These are phyloP conservation scores for Elaeidobius kamerunicus DNA, from an alignment of 2,888 invertebrate species.

Conservation along the genomic window DNA sequence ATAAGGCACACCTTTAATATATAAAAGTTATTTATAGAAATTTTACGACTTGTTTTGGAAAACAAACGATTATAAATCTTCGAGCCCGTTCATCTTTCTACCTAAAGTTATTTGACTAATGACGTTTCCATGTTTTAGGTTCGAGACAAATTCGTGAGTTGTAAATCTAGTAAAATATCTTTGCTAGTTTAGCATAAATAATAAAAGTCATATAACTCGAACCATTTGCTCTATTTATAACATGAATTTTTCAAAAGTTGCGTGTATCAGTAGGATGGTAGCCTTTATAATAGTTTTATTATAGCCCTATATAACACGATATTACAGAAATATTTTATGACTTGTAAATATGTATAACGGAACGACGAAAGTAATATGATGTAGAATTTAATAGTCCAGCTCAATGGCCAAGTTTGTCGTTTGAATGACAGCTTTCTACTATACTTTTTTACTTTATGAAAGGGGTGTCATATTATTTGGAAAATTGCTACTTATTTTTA, in stretches of 20 bases:
- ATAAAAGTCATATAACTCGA: slow-evolving; percentile 11
- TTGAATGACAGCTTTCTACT: too few species aligned
- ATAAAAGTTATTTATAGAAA: too few species aligned
- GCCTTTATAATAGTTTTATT: slow-evolving; percentile 18
- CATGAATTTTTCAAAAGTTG: slow-evolving; percentile 10
- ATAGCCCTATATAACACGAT: slow-evolving; percentile 2
- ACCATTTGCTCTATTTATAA: slow-evolving; percentile 13
- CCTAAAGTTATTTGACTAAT: slow-evolving; percentile 8
- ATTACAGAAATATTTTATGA: slow-evolving; percentile 4
- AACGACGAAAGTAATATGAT: not conserved
- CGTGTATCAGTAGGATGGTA: slow-evolving; percentile 16
- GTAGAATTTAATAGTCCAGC: not conserved
- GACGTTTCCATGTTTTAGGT: slow-evolving; percentile 12
- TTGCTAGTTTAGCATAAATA: slow-evolving; percentile 14
- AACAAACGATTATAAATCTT: not conserved
- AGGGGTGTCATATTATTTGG: too few species aligned
- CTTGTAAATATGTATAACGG: not conserved
- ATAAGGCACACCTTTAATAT: too few species aligned
- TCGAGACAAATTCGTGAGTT: slow-evolving; percentile 10
- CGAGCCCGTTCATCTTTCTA: not conserved
- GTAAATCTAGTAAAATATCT: slow-evolving; percentile 17
- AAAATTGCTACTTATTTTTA: too few species aligned
- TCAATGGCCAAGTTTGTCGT: too few species aligned
- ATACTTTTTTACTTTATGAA: too few species aligned
- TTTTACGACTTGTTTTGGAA: not conserved